Evolutionary conservation across 2,113 vertebrate species (phyloP).

Genomic region (Myiagra hebetior): DNA sequence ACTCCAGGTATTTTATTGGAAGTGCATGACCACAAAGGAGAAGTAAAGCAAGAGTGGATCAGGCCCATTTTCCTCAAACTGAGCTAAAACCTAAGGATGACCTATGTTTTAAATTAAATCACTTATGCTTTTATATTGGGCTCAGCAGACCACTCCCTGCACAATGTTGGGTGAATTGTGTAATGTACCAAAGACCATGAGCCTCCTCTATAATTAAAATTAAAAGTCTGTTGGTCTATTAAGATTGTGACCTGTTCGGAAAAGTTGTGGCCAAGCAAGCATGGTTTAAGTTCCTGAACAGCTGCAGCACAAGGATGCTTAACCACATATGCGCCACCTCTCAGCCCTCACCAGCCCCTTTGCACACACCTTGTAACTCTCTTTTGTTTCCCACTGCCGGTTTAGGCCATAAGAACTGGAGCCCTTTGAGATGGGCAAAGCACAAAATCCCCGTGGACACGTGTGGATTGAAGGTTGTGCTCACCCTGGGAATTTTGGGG

Average conservation of each 20-base stretch:
- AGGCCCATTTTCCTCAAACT: background rate
- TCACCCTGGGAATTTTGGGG: background rate
- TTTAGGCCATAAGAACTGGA: background rate
- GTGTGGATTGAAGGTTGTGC: background rate
- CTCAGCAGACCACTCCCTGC: background rate
- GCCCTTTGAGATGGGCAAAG: background rate
- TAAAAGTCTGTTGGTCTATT: background rate
- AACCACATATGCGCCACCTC: background rate
- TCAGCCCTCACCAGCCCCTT: background rate
- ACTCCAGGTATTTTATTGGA: background rate
- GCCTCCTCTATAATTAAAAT: background rate
- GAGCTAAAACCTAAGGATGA: background rate
- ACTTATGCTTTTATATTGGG: background rate
- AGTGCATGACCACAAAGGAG: background rate
- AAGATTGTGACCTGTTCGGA: background rate
- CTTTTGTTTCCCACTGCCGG: background rate
- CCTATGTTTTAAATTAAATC: background rate
- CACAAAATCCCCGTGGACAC: background rate
- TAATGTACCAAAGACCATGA: background rate
- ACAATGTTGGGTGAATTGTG: fast-evolving
- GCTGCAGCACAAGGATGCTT: background rate
- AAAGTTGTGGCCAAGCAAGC: background rate
- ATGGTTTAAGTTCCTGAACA: background rate
- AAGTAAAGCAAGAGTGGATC: background rate
- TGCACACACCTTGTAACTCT: background rate